These are phyloP conservation scores for Hippoglossus hippoglossus DNA, from an alignment of 2,797 vertebrate species.

Conservation along the genomic window DNA sequence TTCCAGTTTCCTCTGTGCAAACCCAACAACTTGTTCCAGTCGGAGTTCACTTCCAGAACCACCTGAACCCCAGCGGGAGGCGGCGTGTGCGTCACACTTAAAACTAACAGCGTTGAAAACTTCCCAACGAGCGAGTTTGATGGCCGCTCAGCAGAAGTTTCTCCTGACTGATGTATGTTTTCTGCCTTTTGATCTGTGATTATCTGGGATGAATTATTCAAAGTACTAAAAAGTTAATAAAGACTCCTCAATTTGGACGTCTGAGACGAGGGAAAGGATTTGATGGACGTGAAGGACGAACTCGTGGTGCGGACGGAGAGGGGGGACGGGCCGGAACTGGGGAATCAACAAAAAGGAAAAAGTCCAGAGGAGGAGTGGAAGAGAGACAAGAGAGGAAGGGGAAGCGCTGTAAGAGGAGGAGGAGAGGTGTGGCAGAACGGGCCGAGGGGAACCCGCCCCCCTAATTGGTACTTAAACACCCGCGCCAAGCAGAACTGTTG, in stretches of 20 bases:
- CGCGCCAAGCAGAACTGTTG: slow-evolving; percentile 85
- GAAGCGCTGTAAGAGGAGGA: slow-evolving; percentile 69
- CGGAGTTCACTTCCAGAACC: background rate
- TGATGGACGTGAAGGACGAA: slow-evolving; percentile 53
- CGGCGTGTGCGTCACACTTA: background rate
- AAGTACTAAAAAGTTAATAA: slow-evolving; percentile 86
- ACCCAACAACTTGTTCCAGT: background rate
- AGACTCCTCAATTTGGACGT: slow-evolving; percentile 65
- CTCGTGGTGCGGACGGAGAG: slow-evolving; percentile 12
- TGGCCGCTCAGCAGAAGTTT: slow-evolving; percentile 48
- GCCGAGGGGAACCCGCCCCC: slow-evolving; percentile 79
- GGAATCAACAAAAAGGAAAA: slow-evolving; percentile 10
- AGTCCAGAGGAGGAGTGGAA: slow-evolving; percentile 24
- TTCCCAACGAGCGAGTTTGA: slow-evolving; percentile 1
- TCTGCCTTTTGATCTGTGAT: slow-evolving; percentile 84
- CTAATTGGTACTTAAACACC: slow-evolving; percentile 88
- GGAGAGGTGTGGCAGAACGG: slow-evolving; percentile 80
- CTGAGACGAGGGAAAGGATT: slow-evolving; percentile 41
- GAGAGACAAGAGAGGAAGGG: slow-evolving; percentile 31
- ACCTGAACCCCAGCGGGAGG: background rate
- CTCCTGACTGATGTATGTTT: slow-evolving; percentile 82
- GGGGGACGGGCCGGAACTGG: slow-evolving; percentile 17
- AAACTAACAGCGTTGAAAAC: background rate
- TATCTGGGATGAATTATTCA: slow-evolving; percentile 85
- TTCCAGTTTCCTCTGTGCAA: background rate